Percentiles rank a stretch among this genome's conserved stretches.
phyloP scores from a whole-genome alignment of 2,888 invertebrate species.

The Tinea pellionella region DNA sequence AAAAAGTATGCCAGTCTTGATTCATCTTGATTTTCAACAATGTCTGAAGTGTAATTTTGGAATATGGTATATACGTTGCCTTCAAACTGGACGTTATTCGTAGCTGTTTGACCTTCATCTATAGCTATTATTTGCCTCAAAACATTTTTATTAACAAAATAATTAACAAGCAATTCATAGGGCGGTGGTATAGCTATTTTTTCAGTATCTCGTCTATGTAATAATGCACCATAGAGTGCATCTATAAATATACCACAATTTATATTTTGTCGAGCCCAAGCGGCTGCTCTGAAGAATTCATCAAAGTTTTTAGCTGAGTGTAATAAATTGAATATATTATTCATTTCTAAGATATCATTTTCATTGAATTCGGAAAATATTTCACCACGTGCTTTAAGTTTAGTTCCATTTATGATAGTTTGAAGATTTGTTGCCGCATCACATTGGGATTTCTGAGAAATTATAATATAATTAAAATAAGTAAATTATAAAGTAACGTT shows the following conservation, averaged over 20 bases:
- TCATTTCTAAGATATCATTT: slow-evolving; percentile 39
- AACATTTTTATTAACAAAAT: slow-evolving; percentile 72
- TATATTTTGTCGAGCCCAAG: slow-evolving; percentile 69
- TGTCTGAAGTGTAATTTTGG: slow-evolving; percentile 49
- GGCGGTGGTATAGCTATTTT: slow-evolving; percentile 72
- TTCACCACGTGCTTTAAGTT: slow-evolving; percentile 41
- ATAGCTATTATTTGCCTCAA: slow-evolving; percentile 54
- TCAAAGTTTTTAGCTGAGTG: slow-evolving; percentile 68
- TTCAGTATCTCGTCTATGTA: slow-evolving; percentile 69
- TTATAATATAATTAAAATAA: slow-evolving; percentile 1
- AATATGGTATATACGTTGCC: slow-evolving; percentile 48
- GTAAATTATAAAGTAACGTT: neutral
- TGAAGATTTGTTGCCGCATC: slow-evolving; percentile 29
- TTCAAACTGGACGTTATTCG: slow-evolving; percentile 37
- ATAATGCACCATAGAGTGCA: slow-evolving; percentile 67
- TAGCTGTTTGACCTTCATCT: slow-evolving; percentile 31
- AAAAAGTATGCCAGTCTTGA: slow-evolving; percentile 74
- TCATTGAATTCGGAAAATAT: slow-evolving; percentile 50
- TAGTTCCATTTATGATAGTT: slow-evolving; percentile 31
- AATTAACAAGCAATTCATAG: slow-evolving; percentile 76
- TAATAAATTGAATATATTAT: slow-evolving; percentile 56
- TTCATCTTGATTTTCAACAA: slow-evolving; percentile 57
- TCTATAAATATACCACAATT: slow-evolving; percentile 75
- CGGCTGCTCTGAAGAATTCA: slow-evolving; percentile 67
- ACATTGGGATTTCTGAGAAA: slow-evolving; percentile 38